These are phyloP conservation scores for Pteromalus puparum DNA, from an alignment of 1,140 invertebrate genomes.

Conservation along the genomic window DNA sequence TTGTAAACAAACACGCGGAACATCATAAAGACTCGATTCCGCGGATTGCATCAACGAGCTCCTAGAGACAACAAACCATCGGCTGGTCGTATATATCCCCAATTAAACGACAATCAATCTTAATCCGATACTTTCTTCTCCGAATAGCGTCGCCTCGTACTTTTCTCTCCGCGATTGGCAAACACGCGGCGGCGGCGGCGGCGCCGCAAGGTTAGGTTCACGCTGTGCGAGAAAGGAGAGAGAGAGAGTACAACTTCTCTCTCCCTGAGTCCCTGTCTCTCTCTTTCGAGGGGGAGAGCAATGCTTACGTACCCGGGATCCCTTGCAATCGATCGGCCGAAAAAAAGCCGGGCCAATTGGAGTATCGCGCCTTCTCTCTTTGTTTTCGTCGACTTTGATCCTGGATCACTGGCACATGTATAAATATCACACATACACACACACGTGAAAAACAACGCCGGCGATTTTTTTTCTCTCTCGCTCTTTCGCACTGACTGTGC, in stretches of 20 bases:
- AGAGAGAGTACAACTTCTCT: not conserved
- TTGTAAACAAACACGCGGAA: not conserved
- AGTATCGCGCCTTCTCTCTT: not conserved
- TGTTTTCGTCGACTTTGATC: not conserved
- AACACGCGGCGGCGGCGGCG: not conserved
- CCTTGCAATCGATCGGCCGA: slow-evolving; percentile 31
- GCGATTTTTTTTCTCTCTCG: no score
- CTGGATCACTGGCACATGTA: not conserved
- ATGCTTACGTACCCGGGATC: slow-evolving; percentile 33
- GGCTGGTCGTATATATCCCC: not conserved
- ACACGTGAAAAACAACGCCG: not conserved
- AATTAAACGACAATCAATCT: not conserved
- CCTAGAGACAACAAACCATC: not conserved
- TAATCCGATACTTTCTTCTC: not conserved
- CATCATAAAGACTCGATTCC: not conserved
- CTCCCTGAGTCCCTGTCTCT: not conserved
- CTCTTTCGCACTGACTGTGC: not conserved
- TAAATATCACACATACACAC: not conserved
- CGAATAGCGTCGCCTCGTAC: not conserved
- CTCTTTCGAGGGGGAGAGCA: not conserved
- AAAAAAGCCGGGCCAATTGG: slow-evolving; percentile 2
- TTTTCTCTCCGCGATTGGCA: not conserved
- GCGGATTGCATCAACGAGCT: not conserved
- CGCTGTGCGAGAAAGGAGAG: not conserved
- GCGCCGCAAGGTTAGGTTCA: not conserved